A percentile compares a stretch with the other conserved stretches of the same genome.
phyloP scores from a whole-genome alignment of 2,113 vertebrate genomes.

The Bos javanicus region DNA sequence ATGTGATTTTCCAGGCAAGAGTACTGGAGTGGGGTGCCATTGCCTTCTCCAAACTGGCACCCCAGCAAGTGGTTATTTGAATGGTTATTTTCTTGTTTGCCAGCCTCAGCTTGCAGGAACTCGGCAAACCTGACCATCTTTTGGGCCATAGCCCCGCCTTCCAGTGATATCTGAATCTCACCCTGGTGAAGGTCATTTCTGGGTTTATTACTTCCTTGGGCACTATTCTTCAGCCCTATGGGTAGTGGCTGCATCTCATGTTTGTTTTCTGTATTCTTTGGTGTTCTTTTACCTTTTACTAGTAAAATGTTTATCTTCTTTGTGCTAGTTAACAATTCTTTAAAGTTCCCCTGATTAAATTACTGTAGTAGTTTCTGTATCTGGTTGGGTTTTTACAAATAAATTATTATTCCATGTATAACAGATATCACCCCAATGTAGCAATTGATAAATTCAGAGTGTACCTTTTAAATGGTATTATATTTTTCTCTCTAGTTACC shows the following conservation, averaged over 20 bases:
- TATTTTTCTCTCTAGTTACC: neutral
- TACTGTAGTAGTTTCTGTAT: neutral
- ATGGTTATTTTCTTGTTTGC: neutral
- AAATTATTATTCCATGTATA: neutral
- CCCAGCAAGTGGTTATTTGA: neutral
- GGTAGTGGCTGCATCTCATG: neutral
- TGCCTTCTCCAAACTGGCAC: neutral
- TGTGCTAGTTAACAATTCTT: neutral
- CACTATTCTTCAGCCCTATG: neutral
- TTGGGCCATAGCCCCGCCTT: neutral
- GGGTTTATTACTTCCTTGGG: neutral
- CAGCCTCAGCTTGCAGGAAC: neutral
- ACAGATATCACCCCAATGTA: neutral
- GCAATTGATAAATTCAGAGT: neutral
- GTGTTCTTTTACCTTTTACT: neutral
- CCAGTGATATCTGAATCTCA: neutral
- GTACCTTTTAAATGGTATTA: neutral
- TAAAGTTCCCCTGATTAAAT: neutral
- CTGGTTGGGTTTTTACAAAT: neutral
- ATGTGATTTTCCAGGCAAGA: too few relatives aligned
- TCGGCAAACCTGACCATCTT: neutral
- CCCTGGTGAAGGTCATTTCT: neutral
- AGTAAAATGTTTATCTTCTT: neutral
- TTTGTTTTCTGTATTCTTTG: neutral
- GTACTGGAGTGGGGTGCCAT: too few relatives aligned